Percentiles rank a stretch among this genome's conserved stretches.
These are phyloP conservation scores for Allophyes oxyacanthae DNA, from an alignment of 2,888 invertebrate genomes.

Conservation along the genomic window DNA sequence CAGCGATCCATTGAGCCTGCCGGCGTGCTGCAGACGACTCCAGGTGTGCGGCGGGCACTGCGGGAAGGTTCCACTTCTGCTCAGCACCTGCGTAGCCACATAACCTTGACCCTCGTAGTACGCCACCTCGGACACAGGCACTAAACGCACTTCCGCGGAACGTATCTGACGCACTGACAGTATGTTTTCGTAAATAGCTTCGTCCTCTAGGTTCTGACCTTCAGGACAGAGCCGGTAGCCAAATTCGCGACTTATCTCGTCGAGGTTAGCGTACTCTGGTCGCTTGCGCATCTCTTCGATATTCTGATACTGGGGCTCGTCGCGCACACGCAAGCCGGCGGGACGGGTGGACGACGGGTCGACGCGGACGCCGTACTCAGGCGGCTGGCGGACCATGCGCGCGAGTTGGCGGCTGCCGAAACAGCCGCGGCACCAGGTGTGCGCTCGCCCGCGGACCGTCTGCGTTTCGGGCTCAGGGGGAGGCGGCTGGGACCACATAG, in stretches of 20 bases:
- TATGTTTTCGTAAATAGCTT: slow-evolving; percentile 87
- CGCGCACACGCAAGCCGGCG: slow-evolving; percentile 78
- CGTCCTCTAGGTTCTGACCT: slow-evolving; percentile 87
- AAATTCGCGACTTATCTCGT: slow-evolving; percentile 87
- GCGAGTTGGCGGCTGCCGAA: slow-evolving; percentile 77
- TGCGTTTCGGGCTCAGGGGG: slow-evolving; percentile 77
- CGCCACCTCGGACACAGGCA: slow-evolving; percentile 87
- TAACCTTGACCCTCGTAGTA: slow-evolving; percentile 87
- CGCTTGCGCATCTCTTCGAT: slow-evolving; percentile 83
- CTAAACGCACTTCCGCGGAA: slow-evolving; percentile 87
- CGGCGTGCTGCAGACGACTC: slow-evolving; percentile 83
- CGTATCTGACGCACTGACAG: slow-evolving; percentile 86
- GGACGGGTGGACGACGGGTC: slow-evolving; percentile 77
- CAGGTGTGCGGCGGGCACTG: slow-evolving; percentile 87
- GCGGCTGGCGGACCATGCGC: slow-evolving; percentile 81
- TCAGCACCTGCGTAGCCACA: slow-evolving; percentile 85
- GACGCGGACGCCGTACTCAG: slow-evolving; percentile 84
- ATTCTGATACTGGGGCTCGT: slow-evolving; percentile 86
- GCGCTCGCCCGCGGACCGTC: slow-evolving; percentile 77
- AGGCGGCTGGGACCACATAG: slow-evolving; percentile 88
- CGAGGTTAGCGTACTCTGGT: slow-evolving; percentile 86
- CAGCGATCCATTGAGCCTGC: slow-evolving; percentile 79
- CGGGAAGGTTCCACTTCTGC: slow-evolving; percentile 87
- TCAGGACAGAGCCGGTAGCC: slow-evolving; percentile 87
- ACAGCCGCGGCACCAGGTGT: slow-evolving; percentile 75